These are phyloP conservation scores for Drosophila mimetica DNA, from an alignment of 2,888 invertebrate species.

Conservation along the genomic window DNA sequence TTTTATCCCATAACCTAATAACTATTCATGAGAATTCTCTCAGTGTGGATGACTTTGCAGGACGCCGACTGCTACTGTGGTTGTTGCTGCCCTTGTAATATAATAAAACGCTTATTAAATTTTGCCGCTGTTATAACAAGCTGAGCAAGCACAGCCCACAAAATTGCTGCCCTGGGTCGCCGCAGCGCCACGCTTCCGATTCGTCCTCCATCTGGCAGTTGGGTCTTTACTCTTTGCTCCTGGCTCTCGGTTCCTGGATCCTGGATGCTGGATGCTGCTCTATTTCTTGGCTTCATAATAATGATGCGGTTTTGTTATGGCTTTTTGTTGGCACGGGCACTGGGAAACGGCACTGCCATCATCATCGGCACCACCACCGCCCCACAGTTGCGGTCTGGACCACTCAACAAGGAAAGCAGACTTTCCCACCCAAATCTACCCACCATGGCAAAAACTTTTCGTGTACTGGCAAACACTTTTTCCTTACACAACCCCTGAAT, in stretches of 20 bases:
- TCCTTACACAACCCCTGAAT: slow-evolving; percentile 31
- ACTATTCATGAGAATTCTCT: neutral
- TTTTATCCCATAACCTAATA: neutral
- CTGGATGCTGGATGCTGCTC: slow-evolving; percentile 34
- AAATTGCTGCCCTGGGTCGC: slow-evolving; percentile 66
- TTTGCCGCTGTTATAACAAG: slow-evolving; percentile 61
- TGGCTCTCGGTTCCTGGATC: slow-evolving; percentile 4
- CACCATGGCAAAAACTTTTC: slow-evolving; percentile 53
- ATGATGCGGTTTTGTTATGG: slow-evolving; percentile 71
- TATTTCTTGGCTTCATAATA: slow-evolving; percentile 68
- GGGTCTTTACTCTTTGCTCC: slow-evolving; percentile 4
- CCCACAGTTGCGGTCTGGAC: slow-evolving; percentile 37
- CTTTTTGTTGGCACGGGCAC: slow-evolving; percentile 57
- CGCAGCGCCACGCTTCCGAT: slow-evolving; percentile 59
- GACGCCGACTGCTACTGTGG: slow-evolving; percentile 16
- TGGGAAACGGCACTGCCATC: slow-evolving; percentile 20
- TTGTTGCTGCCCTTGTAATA: slow-evolving; percentile 55
- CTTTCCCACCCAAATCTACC: slow-evolving; percentile 35
- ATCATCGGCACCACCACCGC: slow-evolving; percentile 38
- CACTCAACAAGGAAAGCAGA: slow-evolving; percentile 46
- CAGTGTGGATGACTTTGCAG: slow-evolving; percentile 26
- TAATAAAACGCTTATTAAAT: slow-evolving; percentile 79
- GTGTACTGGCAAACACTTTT: slow-evolving; percentile 68
- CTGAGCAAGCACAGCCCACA: slow-evolving; percentile 55
- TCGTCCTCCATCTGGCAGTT: slow-evolving; percentile 33